Base-by-base conservation (phyloP, 2,888 invertebrate genomes). In the Amphipoea oculea region DNA sequence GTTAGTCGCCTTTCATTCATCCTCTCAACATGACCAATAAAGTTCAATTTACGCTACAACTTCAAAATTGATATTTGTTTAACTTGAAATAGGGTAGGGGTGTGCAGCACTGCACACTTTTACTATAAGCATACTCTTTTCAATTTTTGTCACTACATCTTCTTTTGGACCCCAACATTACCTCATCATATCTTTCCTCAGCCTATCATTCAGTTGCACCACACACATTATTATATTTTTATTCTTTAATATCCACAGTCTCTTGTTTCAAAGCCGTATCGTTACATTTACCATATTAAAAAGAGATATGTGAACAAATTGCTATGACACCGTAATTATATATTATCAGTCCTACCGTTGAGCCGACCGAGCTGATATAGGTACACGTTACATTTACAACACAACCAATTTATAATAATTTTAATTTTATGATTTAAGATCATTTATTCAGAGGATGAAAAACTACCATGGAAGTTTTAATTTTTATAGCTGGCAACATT, bases 271-370 rank as follows among this genome's bases (percentile, higher is more conserved):
- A 65, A 78, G 73, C 67, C 14, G 0, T 57, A 9, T 74, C 60
- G 4, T 74, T 40, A 76, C 62, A 80, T 76, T 79, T 78, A 86
- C n/a, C 80, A 68, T 76, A 68, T 40, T 65, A 42, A 79, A 78
- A 81, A 72, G 36, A 65, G 85, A 87, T 87, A 89, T 89, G 86
- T 86, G 65, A 79, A 83, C 66, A 66, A 79, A 73, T 84, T 79
- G 36, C 69, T 84, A 75, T 36, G 48, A 75, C 45, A 45, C 11
- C 29, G 2, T 76, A 63, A 51, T 54, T 45, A 76, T 60, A 81
- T n/a, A 76, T 73, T 45, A 68, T 76, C 70, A 70, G 80, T 80
- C n/a, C 75, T 66, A 80, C 60, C 17, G 40, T 83, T 87, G 88
- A 88, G 84, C 82, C 42, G 72, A 79, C 77, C 75, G 48, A 57